These are phyloP conservation scores for Ptilorrhoa leucosticta DNA, from an alignment of 2,113 vertebrate genomes.

Conservation along the genomic window DNA sequence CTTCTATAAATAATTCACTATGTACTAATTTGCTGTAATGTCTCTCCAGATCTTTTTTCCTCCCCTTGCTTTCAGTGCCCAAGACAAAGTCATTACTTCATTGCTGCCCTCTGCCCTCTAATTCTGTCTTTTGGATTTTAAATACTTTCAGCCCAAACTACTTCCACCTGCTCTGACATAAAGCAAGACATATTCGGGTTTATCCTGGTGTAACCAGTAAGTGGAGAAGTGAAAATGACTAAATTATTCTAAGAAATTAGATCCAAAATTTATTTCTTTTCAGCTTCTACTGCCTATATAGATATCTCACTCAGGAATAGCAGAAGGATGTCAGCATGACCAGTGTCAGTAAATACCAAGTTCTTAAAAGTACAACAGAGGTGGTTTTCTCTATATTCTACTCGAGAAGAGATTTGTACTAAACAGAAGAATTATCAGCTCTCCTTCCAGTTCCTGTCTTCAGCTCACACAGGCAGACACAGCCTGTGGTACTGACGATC, in stretches of 20 bases:
- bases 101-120: neutral
- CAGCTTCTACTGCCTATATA: neutral
- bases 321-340: neutral
- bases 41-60: neutral
- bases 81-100: constrained; percentile 47
- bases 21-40: constrained; percentile 18
- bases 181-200: neutral
- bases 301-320: neutral
- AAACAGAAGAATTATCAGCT: neutral
- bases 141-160: neutral
- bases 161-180: neutral
- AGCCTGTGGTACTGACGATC: neutral
- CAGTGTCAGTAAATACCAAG: neutral
- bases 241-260: neutral
- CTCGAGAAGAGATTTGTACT: neutral
- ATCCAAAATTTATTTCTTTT: neutral
- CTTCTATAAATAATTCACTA: constrained; percentile 35
- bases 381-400: neutral
- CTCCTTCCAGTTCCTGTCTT: neutral
- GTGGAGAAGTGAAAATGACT: neutral
- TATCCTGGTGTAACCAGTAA: neutral
- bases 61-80: neutral
- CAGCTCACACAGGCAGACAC: neutral
- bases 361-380: neutral
- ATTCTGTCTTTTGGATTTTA: neutral